phyloP scores from a whole-genome alignment of 2,797 vertebrate species.

The Neosilurus hyrtlii region DNA sequence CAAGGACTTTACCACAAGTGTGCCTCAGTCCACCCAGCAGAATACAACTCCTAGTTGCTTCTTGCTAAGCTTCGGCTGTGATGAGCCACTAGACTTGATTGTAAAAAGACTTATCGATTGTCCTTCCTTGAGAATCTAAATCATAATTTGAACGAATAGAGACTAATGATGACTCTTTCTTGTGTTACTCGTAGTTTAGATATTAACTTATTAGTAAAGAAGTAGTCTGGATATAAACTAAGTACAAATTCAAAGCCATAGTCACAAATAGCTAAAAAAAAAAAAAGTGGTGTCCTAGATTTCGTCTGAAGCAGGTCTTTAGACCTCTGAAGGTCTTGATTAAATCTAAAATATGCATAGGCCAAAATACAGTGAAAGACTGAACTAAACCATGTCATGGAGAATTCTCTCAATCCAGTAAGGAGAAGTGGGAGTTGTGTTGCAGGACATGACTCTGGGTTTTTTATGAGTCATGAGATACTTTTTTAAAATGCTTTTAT shows the following conservation, averaged over 20 bases:
- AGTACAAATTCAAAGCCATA: background rate
- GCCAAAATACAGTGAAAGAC: background rate
- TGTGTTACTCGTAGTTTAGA: background rate
- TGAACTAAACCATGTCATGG: background rate
- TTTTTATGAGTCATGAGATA: background rate
- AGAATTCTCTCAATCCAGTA: background rate
- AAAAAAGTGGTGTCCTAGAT: background rate
- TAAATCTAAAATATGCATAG: background rate
- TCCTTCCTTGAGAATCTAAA: background rate
- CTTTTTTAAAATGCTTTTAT: background rate
- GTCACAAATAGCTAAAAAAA: background rate
- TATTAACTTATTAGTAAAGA: background rate
- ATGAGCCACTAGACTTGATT: too few species aligned
- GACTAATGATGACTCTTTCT: background rate
- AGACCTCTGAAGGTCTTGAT: background rate
- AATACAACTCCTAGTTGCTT: too few species aligned
- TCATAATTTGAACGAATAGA: background rate
- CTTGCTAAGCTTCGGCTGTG: too few species aligned
- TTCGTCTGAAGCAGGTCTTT: background rate
- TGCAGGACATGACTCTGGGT: background rate
- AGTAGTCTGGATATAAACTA: background rate
- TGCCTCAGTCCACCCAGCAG: too few species aligned
- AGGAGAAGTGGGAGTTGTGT: constrained; percentile 2
- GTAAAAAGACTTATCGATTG: too few species aligned
- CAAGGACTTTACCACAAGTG: too few species aligned